Evolutionary conservation across 23 tunicate species (phyloP).

Genomic region (Phallusia fumigata): DNA sequence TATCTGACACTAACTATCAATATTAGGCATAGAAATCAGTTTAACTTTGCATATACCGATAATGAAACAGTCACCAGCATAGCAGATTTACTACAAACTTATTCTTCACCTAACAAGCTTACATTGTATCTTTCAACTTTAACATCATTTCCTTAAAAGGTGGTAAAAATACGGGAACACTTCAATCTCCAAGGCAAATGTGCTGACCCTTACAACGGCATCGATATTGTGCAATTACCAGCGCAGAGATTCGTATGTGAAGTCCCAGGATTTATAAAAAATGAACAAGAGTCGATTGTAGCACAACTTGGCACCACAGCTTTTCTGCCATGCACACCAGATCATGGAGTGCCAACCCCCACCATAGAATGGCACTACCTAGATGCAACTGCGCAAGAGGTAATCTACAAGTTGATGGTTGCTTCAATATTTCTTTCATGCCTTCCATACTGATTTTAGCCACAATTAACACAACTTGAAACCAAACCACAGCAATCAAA

Average conservation of each 20-base stretch:
- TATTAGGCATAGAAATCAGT: too few species aligned
- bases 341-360: conserved; percentile 51
- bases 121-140: too few species aligned
- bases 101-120: too few species aligned
- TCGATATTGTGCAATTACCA: conserved; percentile 16
- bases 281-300: neutral
- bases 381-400: neutral
- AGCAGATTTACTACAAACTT: too few species aligned
- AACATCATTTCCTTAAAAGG: conserved; percentile 15
- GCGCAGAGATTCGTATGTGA: conserved; percentile 40
- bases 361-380: conserved; percentile 14
- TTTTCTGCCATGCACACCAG: conserved; percentile 33
- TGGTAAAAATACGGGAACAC: conserved; percentile 39
- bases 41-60: too few species aligned
- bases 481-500: too few species aligned
- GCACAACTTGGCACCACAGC: conserved; percentile 27
- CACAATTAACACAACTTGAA: too few species aligned
- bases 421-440: too few species aligned
- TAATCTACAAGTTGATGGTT: neutral
- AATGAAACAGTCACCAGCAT: too few species aligned
- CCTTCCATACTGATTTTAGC: too few species aligned
- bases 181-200: conserved; percentile 43
- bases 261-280: conserved; percentile 27
- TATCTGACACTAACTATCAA: too few species aligned
- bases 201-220: conserved; percentile 38